Evolutionary conservation across 2,797 vertebrate genomes (phyloP).

Genomic region (Paguma larvata): DNA sequence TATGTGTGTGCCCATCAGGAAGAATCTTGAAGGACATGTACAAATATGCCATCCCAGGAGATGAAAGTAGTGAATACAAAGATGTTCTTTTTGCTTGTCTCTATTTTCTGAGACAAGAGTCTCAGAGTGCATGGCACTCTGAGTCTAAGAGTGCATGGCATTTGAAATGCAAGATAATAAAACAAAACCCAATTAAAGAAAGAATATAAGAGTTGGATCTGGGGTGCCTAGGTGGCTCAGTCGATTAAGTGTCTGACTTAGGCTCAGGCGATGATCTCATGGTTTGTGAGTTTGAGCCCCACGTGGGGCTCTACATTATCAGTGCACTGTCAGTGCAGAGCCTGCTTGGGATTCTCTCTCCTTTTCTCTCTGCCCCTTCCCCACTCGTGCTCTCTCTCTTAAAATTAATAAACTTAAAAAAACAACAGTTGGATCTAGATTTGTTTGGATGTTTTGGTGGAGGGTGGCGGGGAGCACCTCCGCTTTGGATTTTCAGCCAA

Average conservation of each 20-base stretch:
- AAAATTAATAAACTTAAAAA: too few species aligned
- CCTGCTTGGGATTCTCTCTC: too few species aligned
- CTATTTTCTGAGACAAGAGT: not conserved
- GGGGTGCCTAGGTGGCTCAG: too few species aligned
- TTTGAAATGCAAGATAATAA: slow-evolving; percentile 42
- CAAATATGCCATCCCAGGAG: not conserved
- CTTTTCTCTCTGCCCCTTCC: too few species aligned
- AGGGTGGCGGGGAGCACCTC: not conserved
- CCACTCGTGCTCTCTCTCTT: too few species aligned
- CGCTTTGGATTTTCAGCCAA: not conserved
- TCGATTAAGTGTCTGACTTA: too few species aligned
- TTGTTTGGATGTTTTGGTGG: not conserved
- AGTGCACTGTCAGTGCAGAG: too few species aligned
- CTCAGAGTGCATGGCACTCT: not conserved
- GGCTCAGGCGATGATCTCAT: too few species aligned
- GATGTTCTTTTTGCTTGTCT: not conserved
- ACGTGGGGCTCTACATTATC: too few species aligned
- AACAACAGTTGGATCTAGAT: not conserved
- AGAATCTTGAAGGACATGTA: not conserved
- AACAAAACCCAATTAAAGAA: slow-evolving; percentile 22
- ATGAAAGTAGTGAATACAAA: not conserved
- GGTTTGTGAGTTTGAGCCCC: too few species aligned
- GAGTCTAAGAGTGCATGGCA: too few species aligned
- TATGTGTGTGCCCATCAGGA: not conserved
- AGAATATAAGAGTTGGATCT: not conserved